Evolutionary conservation across 1,140 invertebrate genomes (phyloP), one percentile per base, ranked within the genome.

Genomic region (Venustaconcha ellipsiformis): DNA sequence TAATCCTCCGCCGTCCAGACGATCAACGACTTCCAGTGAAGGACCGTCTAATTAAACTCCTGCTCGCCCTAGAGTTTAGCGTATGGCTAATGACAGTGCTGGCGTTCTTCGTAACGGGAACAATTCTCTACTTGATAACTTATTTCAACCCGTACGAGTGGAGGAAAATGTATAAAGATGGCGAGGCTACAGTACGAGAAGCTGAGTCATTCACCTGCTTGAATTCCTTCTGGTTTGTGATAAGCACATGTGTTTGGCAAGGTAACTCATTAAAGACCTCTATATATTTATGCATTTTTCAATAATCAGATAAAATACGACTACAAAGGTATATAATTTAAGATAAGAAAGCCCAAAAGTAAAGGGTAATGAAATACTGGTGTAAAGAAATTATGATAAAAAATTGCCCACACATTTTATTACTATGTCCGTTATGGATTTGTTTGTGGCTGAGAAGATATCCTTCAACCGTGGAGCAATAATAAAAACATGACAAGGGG

Each of bases 111-210:
- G 97, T 96, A 4, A 97, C 99, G 8, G 96, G 96, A 87, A 96
- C 97, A 75, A 95, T 98, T 1, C 92, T 98, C 2, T 98, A 97
- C 91, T 93, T 87, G 56, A 85, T 89, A 60, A 99, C 63, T 15
- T 92, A 94, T 83, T 99, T 98, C 90, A 97, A 96, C 12, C 97
- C 97, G 0, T 96, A 97, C 87, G 98, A 99, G 89, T 98, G 96
- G 96, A 92, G 94, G 70, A 94, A 89, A 58, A 89, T 90, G 82
- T 79, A 86, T 67, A 80, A 73, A 59, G 84, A 86, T 62, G 74
- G 80, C 17, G 80, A 85, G 65, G 84, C 84, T 3, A 83, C 81
- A 2, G 18, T 80, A 0, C 72, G 84, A 14, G 85, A 87, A 66
- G 80, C 70, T 2, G 86, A 87, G 70, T 83, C 86, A 3, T 88